Evolutionary conservation across 2,113 vertebrate genomes (phyloP).

Genomic region (Toxotes chatareus): DNA sequence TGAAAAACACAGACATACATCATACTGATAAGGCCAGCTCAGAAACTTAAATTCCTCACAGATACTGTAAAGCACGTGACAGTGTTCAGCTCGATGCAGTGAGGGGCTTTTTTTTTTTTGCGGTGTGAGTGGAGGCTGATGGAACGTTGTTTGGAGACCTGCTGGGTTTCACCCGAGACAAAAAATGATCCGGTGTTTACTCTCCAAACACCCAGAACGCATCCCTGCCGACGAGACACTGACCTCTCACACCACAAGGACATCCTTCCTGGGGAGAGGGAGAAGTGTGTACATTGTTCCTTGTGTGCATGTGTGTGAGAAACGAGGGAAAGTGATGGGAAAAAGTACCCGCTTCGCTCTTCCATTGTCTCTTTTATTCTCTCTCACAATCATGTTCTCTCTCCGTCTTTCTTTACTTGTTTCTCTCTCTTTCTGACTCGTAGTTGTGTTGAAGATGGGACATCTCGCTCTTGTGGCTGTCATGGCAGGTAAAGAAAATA

Average conservation of each 20-base stretch:
- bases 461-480: slow-evolving; percentile 68
- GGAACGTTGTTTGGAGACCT: slow-evolving; percentile 52
- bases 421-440: slow-evolving; percentile 38
- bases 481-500: slow-evolving; percentile 79
- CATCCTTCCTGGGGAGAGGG: slow-evolving; percentile 59
- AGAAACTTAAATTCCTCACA: too few species aligned
- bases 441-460: slow-evolving; percentile 77
- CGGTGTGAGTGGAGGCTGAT: slow-evolving; percentile 12
- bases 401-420: background rate
- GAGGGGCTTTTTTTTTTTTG: slow-evolving; percentile 6
- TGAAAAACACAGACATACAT: too few species aligned
- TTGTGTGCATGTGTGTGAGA: slow-evolving; percentile 34
- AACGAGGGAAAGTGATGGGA: slow-evolving; percentile 26
- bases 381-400: slow-evolving; percentile 37
- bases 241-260: slow-evolving; percentile 71
- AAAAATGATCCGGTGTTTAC: slow-evolving; percentile 73
- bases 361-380: background rate
- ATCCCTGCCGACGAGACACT: slow-evolving; percentile 72
- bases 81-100: background rate
- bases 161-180: slow-evolving; percentile 64
- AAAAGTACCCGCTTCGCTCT: background rate
- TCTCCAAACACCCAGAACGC: slow-evolving; percentile 78
- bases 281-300: slow-evolving; percentile 30
- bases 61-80: slow-evolving; percentile 34
- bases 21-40: too few species aligned